Conservation (phyloP, 2,113 vertebrate species). For the Brachypteracias leptosomus region DNA sequence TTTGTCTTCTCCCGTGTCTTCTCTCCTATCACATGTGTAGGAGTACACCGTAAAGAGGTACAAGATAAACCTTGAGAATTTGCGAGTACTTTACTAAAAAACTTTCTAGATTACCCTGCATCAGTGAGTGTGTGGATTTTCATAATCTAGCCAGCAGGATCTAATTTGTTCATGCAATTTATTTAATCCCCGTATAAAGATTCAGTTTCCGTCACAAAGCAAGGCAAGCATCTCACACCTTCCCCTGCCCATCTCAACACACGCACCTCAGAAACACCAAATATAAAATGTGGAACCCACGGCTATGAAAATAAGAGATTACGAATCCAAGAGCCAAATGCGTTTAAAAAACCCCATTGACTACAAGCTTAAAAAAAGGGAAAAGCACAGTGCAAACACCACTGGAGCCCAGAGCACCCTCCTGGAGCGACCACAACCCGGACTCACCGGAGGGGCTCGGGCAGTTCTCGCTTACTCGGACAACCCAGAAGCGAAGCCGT, state of each 20-base stretch:
- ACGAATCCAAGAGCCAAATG: accelerated
- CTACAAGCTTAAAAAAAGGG: too few species aligned
- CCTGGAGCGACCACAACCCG: background rate
- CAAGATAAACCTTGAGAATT: background rate
- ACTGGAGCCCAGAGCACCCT: background rate
- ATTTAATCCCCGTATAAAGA: background rate
- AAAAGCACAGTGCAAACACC: background rate
- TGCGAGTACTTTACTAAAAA: background rate
- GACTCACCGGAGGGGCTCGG: background rate
- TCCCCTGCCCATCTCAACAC: background rate
- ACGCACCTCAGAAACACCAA: accelerated
- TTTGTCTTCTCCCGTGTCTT: accelerated
- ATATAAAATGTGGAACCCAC: accelerated
- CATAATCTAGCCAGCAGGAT: background rate
- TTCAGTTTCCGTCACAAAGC: background rate
- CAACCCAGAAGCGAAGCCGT: background rate
- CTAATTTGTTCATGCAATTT: background rate
- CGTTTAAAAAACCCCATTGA: background rate
- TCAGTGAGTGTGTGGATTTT: accelerated
- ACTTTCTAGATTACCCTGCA: background rate
- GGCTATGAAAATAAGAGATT: accelerated
- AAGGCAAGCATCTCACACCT: accelerated
- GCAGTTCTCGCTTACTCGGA: background rate
- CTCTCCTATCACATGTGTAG: background rate
- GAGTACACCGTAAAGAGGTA: accelerated